phyloP scores from a whole-genome alignment of 2,113 vertebrate species.

The Plestiodon gilberti region DNA sequence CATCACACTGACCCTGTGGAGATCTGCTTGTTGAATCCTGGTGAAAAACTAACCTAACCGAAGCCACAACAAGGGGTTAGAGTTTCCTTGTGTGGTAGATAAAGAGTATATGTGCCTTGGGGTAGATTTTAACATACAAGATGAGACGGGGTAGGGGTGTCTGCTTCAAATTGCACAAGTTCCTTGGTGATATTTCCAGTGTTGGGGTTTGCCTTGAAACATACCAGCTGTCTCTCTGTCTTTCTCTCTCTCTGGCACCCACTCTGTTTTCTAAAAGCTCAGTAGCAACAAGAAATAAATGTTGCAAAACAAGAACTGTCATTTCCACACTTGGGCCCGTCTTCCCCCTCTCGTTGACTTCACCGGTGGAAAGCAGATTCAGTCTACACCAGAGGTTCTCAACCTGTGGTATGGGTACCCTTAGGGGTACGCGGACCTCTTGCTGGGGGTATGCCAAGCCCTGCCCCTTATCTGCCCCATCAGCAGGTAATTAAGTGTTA shows the following conservation, averaged over 20 bases:
- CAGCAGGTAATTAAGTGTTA: too few species aligned
- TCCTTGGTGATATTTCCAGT: neutral
- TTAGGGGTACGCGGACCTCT: too few species aligned
- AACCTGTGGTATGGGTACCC: too few species aligned
- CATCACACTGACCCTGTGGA: too few species aligned
- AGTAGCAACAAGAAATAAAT: neutral
- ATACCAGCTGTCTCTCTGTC: neutral
- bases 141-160: neutral
- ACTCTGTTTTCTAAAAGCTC: slow-evolving; percentile 17
- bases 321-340: neutral
- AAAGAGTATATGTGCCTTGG: neutral
- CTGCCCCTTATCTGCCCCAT: too few species aligned
- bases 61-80: neutral
- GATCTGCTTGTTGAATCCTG: neutral
- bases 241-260: neutral
- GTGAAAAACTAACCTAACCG: neutral
- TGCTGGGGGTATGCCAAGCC: too few species aligned
- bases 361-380: neutral
- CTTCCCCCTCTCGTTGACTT: neutral
- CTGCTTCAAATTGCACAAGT: neutral
- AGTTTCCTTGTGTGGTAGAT: neutral
- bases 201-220: neutral
- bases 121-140: too few species aligned
- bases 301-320: neutral
- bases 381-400: too few species aligned